Evolutionary conservation across 2,113 vertebrate genomes (phyloP).

Genomic region (Cynocephalus volans): DNA sequence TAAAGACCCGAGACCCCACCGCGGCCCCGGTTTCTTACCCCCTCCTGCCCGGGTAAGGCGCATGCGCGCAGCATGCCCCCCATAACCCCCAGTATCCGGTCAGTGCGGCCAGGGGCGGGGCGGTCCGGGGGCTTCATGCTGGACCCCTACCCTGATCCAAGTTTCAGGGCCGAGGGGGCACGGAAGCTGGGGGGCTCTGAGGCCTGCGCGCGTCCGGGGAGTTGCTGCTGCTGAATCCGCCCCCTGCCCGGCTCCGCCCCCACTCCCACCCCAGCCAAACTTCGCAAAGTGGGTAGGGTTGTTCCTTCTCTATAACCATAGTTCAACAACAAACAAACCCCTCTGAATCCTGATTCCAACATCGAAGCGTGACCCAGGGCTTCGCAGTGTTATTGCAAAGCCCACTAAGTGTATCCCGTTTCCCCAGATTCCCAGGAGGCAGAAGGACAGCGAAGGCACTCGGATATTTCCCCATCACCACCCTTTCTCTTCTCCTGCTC

Average conservation of each 20-base stretch:
- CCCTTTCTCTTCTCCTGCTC: neutral
- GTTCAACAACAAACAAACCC: slow-evolving; percentile 60
- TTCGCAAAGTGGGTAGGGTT: slow-evolving; percentile 71
- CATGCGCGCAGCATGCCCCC: slow-evolving; percentile 86
- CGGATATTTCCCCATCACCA: neutral
- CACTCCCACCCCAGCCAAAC: slow-evolving; percentile 81
- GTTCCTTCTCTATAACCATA: slow-evolving; percentile 35
- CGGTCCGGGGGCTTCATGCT: slow-evolving; percentile 86
- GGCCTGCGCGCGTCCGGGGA: slow-evolving; percentile 80
- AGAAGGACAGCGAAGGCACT: neutral
- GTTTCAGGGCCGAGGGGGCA: slow-evolving; percentile 77
- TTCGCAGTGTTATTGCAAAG: neutral
- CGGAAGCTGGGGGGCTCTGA: slow-evolving; percentile 80
- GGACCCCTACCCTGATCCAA: slow-evolving; percentile 79
- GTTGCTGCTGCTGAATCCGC: slow-evolving; percentile 80
- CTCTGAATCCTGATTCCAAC: neutral
- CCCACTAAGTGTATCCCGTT: neutral
- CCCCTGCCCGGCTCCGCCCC: slow-evolving; percentile 82
- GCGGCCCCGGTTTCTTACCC: slow-evolving; percentile 78
- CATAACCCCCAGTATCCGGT: slow-evolving; percentile 86
- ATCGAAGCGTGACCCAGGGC: neutral
- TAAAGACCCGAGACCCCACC: slow-evolving; percentile 46
- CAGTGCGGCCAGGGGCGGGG: slow-evolving; percentile 83
- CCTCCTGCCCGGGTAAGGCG: slow-evolving; percentile 82
- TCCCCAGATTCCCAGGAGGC: neutral